Evolutionary conservation across 2,888 invertebrate genomes (phyloP), one percentile per base, ranked within the genome.

Genomic region (Ptilodon capucinus): DNA sequence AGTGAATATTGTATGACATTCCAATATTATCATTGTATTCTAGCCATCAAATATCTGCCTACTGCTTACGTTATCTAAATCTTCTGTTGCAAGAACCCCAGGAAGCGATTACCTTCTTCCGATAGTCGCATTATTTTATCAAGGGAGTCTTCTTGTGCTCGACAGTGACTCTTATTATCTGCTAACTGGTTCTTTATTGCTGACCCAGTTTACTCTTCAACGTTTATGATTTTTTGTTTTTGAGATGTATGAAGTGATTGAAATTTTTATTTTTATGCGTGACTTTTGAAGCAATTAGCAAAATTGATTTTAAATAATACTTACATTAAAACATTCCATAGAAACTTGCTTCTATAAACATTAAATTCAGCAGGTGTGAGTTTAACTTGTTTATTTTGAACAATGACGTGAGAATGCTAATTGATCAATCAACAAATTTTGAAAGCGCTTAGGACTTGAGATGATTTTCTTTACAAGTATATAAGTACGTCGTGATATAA

Each of bases 21-120:
- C 49, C 43, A 51, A 42, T 55, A n/a, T 48, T 14, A 19, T 43
- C 8, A n/a, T 47, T 30, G 42, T 17, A 48, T 36, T 11, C 39
- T 44, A 42, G 53, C 48, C 46, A 47, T 64, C 42, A 14, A 54
- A 49, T 49, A 38, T 52, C 44, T 51, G 48, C 50, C 52, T 55
- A 50, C 53, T 42, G 38, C 30, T 34, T n/a, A n/a, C n/a, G 44
- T 46, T 11, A 23, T 34, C n/a, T 32, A 11, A 13, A 40, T 14
- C 8, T 9, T 32, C 50, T 55, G 60, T 65, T 67, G 57, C 57
- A 61, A 47, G 55, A 59, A 64, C 67, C 32, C 71, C 67, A 71
- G 76, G 76, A 75, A 75, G 66, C 61, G 39, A 67, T 73, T 68
- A 74, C 58, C 59, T 66, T 65, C 54, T 71, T 63, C 59, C 58